phyloP scores from a whole-genome alignment of 2,888 invertebrate species.

The Penaeus monodon region DNA sequence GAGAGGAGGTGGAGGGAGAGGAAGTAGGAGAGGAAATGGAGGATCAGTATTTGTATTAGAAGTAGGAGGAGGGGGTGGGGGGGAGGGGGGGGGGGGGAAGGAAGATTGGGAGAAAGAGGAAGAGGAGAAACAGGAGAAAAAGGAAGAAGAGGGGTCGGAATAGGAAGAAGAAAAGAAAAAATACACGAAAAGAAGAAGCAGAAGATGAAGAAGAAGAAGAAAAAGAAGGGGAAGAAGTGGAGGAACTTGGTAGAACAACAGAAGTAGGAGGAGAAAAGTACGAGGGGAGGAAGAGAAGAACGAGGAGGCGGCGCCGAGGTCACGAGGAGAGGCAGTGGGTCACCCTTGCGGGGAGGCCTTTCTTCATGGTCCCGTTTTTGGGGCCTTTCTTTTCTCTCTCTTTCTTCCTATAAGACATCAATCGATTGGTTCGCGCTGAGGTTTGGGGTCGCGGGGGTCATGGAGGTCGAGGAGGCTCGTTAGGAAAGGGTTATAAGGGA shows the following conservation, averaged over 20 bases:
- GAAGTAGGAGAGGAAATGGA: too few relatives aligned
- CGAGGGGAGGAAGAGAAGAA: not conserved
- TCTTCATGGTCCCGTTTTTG: not conserved
- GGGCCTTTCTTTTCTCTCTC: not conserved
- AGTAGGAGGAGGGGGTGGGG: not conserved
- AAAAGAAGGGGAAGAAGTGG: not conserved
- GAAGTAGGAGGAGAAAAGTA: not conserved
- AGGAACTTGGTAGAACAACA: not conserved
- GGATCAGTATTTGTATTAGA: not conserved
- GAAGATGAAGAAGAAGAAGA: not conserved
- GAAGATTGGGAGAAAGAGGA: not conserved
- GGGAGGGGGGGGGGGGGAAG: not conserved
- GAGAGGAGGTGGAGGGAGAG: too few relatives aligned
- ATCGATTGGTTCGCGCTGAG: too few relatives aligned
- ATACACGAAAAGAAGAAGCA: not conserved
- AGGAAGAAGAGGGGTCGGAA: not conserved
- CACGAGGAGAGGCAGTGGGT: not conserved
- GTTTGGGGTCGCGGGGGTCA: too few relatives aligned
- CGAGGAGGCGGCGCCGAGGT: not conserved
- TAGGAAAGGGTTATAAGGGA: not conserved
- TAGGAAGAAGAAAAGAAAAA: not conserved
- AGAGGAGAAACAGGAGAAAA: not conserved
- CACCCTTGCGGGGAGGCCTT: slow-evolving; percentile 12
- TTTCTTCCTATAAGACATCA: not conserved
- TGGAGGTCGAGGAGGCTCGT: too few relatives aligned